These are phyloP conservation scores for Eristalis tenax DNA, from an alignment of 2,888 invertebrate species.

Conservation along the genomic window DNA sequence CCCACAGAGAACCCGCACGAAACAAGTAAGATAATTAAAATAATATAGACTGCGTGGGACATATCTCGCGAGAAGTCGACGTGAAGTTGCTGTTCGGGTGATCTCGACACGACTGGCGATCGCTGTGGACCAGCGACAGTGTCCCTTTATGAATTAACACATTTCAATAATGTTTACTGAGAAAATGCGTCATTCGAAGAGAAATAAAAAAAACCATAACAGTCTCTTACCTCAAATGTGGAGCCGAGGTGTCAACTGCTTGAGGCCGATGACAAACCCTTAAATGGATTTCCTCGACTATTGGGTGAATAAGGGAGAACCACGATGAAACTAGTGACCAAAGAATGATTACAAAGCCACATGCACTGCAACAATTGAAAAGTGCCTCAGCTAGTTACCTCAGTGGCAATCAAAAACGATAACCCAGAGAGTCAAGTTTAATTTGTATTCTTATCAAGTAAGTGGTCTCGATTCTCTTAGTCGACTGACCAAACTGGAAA, in stretches of 20 bases:
- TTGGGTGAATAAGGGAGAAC: no score
- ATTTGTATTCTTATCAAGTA: background rate
- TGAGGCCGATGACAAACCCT: no score
- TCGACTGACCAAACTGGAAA: background rate
- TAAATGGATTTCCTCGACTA: no score
- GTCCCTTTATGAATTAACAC: background rate
- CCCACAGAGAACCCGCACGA: conserved; percentile 7
- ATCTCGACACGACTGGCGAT: conserved; percentile 28
- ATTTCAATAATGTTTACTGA: background rate
- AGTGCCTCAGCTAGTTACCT: background rate
- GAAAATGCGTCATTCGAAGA: background rate
- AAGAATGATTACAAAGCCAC: background rate
- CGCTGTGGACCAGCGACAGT: background rate
- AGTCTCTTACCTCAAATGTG: background rate
- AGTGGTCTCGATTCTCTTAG: background rate
- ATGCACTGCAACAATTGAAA: background rate
- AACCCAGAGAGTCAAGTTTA: background rate
- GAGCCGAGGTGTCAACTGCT: background rate
- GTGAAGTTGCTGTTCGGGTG: background rate
- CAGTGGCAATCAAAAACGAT: background rate
- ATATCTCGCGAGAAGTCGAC: conserved; percentile 2
- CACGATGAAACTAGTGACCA: background rate
- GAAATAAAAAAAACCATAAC: no score
- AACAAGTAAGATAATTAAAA: conserved; percentile 15
- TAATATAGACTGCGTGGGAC: background rate